Evolutionary conservation across 2,888 invertebrate species (phyloP).

Genomic region (Sinotaia quadrata): DNA sequence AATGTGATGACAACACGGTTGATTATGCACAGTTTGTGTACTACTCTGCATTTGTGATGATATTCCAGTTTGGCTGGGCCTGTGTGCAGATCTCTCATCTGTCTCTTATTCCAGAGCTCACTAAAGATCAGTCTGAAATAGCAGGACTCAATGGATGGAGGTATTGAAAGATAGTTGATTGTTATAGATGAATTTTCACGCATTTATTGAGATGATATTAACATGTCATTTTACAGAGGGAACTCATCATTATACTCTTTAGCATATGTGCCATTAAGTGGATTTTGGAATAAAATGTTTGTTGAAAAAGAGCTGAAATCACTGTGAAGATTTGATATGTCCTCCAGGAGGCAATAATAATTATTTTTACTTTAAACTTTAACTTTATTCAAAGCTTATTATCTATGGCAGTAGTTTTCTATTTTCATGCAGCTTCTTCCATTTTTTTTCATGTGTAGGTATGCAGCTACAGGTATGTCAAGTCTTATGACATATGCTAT

Average conservation of each 20-base stretch:
- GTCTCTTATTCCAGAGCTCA: conserved; percentile 83
- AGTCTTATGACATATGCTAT: conserved; percentile 25
- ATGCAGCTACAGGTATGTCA: conserved; percentile 24
- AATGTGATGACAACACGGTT: conserved; percentile 77
- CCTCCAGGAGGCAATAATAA: too few relatives aligned
- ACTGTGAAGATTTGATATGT: too few relatives aligned
- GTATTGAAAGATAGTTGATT: neutral
- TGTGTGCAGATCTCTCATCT: conserved; percentile 92
- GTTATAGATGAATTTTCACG: neutral
- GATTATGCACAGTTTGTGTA: conserved; percentile 74
- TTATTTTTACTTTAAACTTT: too few relatives aligned
- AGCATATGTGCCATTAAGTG: too few relatives aligned
- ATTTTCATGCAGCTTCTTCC: too few relatives aligned
- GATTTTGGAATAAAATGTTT: too few relatives aligned
- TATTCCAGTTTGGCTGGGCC: conserved; percentile 94
- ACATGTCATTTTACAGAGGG: too few relatives aligned
- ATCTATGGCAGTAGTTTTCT: too few relatives aligned
- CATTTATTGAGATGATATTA: too few relatives aligned
- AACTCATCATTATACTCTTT: too few relatives aligned
- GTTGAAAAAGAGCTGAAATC: too few relatives aligned
- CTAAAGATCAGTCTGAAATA: conserved; percentile 48
- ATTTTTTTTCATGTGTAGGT: conserved; percentile 7
- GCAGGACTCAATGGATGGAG: conserved; percentile 26
- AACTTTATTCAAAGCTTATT: too few relatives aligned
- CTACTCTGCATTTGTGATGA: conserved; percentile 75